Conservation (phyloP, 2,113 vertebrate species). For the Falco punctatus region DNA sequence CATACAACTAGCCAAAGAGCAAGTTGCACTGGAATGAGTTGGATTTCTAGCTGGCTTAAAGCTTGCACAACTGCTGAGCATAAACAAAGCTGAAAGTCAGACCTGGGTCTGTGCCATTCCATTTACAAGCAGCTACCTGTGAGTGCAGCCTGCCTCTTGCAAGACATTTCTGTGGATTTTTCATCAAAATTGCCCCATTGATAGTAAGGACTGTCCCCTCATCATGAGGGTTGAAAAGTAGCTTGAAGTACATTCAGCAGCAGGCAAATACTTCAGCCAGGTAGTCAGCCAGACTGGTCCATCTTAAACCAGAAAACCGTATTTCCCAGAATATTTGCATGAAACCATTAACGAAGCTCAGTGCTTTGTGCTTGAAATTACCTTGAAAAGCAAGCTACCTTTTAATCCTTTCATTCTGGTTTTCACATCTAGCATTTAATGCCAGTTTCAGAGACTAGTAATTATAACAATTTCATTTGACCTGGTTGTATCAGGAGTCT, state of each 20-base stretch:
- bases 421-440: slow-evolving; percentile 21
- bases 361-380: slow-evolving; percentile 26
- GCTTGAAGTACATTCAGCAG: background rate
- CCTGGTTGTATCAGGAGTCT: background rate
- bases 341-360: slow-evolving; percentile 9
- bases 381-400: slow-evolving; percentile 10
- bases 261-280: background rate
- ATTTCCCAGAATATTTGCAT: slow-evolving; percentile 23
- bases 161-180: background rate
- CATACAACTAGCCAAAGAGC: background rate
- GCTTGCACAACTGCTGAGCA: background rate
- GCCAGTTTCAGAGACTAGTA: background rate
- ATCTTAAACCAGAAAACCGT: slow-evolving; percentile 8
- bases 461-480: background rate
- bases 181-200: background rate
- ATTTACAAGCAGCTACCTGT: background rate
- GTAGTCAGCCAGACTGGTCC: background rate
- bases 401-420: slow-evolving; percentile 29
- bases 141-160: background rate
- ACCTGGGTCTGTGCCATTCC: background rate
- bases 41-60: background rate
- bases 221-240: background rate
- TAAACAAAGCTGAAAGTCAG: background rate
- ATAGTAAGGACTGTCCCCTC: background rate
- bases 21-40: background rate